These are phyloP conservation scores for Alethe diademata DNA, from an alignment of 2,113 vertebrate species.

Conservation along the genomic window DNA sequence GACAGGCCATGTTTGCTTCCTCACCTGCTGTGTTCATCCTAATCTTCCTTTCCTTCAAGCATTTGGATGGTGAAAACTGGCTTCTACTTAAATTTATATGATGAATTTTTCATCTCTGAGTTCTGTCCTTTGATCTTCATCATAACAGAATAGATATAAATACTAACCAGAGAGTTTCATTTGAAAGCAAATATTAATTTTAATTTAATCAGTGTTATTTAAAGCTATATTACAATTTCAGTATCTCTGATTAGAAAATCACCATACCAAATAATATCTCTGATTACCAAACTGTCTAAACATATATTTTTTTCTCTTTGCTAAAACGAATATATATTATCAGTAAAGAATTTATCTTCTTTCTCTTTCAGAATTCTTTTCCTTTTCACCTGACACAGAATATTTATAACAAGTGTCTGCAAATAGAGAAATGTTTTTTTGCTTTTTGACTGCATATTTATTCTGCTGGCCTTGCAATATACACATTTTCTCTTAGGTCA, in stretches of 20 bases:
- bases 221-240: not conserved
- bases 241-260: not conserved
- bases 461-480: not conserved
- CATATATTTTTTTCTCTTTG: not conserved
- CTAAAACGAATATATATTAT: not conserved
- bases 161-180: not conserved
- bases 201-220: not conserved
- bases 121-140: not conserved
- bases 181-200: not conserved
- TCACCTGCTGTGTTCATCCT: not conserved
- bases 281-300: not conserved
- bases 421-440: not conserved
- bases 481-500: not conserved
- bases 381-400: not conserved
- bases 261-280: not conserved
- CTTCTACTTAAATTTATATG: not conserved
- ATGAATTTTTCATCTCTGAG: not conserved
- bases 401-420: not conserved
- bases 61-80: not conserved
- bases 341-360: not conserved
- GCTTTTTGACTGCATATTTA: not conserved
- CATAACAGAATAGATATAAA: not conserved
- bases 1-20: fast-evolving
- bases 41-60: not conserved
- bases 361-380: not conserved